Conservation (phyloP, 35 echinoderm and acorn worm genomes). For the Eucidaris tribuloides region DNA sequence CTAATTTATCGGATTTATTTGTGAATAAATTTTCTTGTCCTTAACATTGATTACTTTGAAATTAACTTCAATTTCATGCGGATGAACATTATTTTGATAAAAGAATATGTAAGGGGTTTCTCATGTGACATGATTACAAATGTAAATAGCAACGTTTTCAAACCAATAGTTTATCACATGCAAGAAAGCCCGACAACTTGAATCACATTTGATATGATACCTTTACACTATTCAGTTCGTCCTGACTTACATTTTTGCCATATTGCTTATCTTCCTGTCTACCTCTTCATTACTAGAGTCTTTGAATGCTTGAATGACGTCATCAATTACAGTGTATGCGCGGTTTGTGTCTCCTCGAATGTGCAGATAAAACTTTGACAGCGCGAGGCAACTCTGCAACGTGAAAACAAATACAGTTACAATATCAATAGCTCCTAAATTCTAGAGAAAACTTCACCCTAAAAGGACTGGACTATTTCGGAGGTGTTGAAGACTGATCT, state of each 20-base stretch:
- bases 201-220: too few species aligned
- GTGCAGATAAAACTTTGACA: neutral
- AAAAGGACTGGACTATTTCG: neutral
- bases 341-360: neutral
- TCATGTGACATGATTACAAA: too few species aligned
- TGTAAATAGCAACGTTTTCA: too few species aligned
- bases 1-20: too few species aligned
- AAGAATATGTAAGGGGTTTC: too few species aligned
- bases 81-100: too few species aligned
- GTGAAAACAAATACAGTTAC: neutral
- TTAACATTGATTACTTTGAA: too few species aligned
- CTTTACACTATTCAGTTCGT: neutral
- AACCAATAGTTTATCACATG: too few species aligned
- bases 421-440: neutral
- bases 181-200: too few species aligned
- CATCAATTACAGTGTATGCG: neutral
- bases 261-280: neutral
- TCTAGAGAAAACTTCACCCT: neutral
- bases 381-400: neutral
- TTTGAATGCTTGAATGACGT: neutral
- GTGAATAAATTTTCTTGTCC: too few species aligned
- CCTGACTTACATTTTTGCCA: slow-evolving; percentile 8
- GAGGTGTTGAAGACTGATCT: neutral
- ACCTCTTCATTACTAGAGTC: neutral
- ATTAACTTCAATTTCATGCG: too few species aligned